These are phyloP conservation scores for Hermaeophaga mercurialis DNA, from an alignment of 2,888 invertebrate species.

Conservation along the genomic window DNA sequence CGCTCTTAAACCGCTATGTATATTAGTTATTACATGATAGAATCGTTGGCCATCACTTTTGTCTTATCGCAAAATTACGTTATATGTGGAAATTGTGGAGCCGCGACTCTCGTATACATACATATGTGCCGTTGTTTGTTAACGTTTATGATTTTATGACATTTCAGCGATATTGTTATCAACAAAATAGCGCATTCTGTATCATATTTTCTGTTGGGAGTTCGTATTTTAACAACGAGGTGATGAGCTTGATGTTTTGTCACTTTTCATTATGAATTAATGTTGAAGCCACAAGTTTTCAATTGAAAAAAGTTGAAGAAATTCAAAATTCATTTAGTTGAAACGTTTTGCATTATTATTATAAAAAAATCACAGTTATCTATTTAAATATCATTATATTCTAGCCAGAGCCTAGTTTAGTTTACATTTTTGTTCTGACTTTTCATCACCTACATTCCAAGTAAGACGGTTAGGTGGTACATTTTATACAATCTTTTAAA, in stretches of 20 bases:
- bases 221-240: conserved; percentile 31
- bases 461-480: too few species aligned
- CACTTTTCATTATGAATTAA: conserved; percentile 18
- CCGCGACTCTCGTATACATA: conserved; percentile 7
- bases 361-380: too few species aligned
- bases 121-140: conserved; percentile 26
- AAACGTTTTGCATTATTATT: too few species aligned
- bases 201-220: conserved; percentile 38
- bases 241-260: conserved; percentile 24
- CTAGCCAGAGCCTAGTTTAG: too few species aligned
- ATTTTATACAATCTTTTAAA: too few species aligned
- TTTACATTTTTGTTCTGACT: too few species aligned
- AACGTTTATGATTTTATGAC: conserved; percentile 42
- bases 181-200: conserved; percentile 39
- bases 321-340: too few species aligned
- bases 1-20: conserved; percentile 51
- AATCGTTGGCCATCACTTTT: conserved; percentile 52
- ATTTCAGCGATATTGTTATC: conserved; percentile 43
- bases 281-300: conserved; percentile 10
- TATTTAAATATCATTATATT: too few species aligned
- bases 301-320: too few species aligned
- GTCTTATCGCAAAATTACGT: conserved; percentile 41
- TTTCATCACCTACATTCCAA: too few species aligned
- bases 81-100: conserved; percentile 28
- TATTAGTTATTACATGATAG: conserved; percentile 53